Evolutionary conservation across 2,888 invertebrate species (phyloP), one percentile per base, ranked within the genome.

Genomic region (Drosophila bunnanda): DNA sequence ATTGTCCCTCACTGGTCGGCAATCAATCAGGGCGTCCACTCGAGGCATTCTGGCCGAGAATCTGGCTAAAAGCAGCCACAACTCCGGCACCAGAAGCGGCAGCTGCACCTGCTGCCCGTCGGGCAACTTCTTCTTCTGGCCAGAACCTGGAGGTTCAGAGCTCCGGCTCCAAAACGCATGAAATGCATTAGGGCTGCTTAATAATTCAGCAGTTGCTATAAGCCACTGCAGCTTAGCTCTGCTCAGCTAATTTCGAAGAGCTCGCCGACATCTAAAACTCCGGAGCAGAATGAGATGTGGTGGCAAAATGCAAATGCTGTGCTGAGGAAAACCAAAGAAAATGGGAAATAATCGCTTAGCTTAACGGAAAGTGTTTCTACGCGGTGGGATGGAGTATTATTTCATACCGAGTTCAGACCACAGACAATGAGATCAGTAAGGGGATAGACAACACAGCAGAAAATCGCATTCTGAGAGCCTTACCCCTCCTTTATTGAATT

Each of bases 111-210:
- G 52, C 54, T 61, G 71, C 32, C 46, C 36, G 53, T n/a, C 32
- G 32, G 62, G 28, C 38, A 54, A 69, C 71, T 71, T 52, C 56
- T 46, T 71, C 22, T 62, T 25, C 25, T 62, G 73, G 59, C 64
- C 65, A 72, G 65, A 68, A 38, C 30, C 30, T 20, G 39, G 58
- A 48, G 65, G 61, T 78, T 73, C 57, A 46, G 56, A 70, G 60
- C 68, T 71, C 30, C 62, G 59, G 61, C 41, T 70, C 61, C 56
- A 56, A 71, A 79, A 79, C 83, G 81, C 88, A 88, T 79, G 71
- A 83, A 85, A 81, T 88, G 88, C 85, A 85, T 85, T 85, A 85
- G 81, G 71, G 50, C 66, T 76, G 44, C 61, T 85, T 71, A 88
- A 85, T 85, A 88, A 85, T 85, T 82, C 81, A 85, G 59, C 41